Evolutionary conservation across 1,140 invertebrate genomes (phyloP).

Genomic region (Brachionus asplanchnoidis): DNA sequence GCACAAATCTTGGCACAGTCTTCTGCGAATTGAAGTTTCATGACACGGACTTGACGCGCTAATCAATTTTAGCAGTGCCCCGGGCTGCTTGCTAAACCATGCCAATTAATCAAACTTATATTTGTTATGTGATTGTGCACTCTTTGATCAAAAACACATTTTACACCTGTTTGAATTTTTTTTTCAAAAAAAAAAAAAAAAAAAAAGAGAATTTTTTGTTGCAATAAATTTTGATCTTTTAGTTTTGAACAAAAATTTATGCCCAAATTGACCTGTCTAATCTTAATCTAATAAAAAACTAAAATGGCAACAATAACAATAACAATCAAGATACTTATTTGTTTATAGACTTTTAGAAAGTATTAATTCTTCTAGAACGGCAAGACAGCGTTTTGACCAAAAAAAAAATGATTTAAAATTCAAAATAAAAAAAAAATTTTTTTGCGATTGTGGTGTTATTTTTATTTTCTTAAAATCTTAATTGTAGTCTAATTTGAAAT

Average conservation of each 20-base stretch:
- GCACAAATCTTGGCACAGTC: not conserved
- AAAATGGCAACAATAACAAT: not conserved
- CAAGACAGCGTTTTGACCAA: not conserved
- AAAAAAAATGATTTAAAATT: not conserved
- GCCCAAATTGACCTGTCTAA: conserved; percentile 25
- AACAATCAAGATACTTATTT: conserved; percentile 15
- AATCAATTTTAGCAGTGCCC: not conserved
- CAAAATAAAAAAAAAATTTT: not conserved
- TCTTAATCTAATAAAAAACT: conserved; percentile 2
- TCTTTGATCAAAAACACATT: conserved; percentile 15
- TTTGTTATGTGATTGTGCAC: not conserved
- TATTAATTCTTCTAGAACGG: not conserved
- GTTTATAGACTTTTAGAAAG: conserved; percentile 22
- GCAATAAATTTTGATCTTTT: conserved; percentile 1
- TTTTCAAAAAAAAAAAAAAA: not conserved
- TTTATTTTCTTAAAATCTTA: conserved; percentile 37
- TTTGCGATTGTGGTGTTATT: not conserved
- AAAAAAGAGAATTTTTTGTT: not conserved
- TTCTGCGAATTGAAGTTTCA: not conserved
- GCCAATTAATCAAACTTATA: conserved; percentile 20
- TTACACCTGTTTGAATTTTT: not conserved
- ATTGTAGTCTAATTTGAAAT: conserved; percentile 27
- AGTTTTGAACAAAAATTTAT: conserved; percentile 33
- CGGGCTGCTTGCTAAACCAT: not conserved
- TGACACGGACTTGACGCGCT: not conserved